These are phyloP conservation scores for Drosophila subquinaria DNA, from an alignment of 2,888 invertebrate species.

Conservation along the genomic window DNA sequence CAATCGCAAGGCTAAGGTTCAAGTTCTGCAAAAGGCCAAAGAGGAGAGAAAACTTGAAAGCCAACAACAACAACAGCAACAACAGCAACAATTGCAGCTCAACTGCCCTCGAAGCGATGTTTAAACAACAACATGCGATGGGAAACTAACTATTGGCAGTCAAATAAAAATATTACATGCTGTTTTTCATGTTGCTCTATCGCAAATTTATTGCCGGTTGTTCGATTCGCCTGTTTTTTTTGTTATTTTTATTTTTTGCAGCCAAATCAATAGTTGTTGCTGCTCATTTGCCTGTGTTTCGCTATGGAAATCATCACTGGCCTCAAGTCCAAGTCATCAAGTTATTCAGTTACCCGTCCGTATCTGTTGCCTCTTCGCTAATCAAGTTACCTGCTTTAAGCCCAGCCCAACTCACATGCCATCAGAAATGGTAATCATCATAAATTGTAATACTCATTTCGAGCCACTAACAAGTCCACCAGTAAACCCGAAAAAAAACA, in stretches of 20 bases:
- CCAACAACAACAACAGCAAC: constrained; percentile 22
- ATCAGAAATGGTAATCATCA: constrained; percentile 69
- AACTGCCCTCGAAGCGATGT: constrained; percentile 25
- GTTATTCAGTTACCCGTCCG: constrained; percentile 44
- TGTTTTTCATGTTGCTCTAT: constrained; percentile 25
- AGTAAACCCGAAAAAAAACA: constrained; percentile 22
- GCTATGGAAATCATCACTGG: constrained; percentile 59
- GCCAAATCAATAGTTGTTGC: constrained; percentile 66
- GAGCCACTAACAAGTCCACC: constrained; percentile 49
- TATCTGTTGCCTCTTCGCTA: constrained; percentile 50
- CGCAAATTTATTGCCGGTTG: constrained; percentile 44
- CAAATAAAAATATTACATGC: constrained; percentile 37
- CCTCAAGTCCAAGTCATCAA: constrained; percentile 38
- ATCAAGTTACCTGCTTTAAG: constrained; percentile 53
- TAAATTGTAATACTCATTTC: constrained; percentile 69
- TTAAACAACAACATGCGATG: constrained; percentile 49
- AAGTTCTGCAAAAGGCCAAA: constrained; percentile 70
- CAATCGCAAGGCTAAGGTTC: constrained; percentile 56
- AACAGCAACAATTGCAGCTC: constrained; percentile 39
- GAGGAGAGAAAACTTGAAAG: constrained; percentile 32
- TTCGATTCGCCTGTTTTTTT: constrained; percentile 13
- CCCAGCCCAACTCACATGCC: constrained; percentile 34
- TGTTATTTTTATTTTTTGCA: constrained; percentile 34
- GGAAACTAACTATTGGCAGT: constrained; percentile 58
- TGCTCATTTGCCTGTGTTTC: constrained; percentile 67